These are phyloP conservation scores for Jacana jacana DNA, from an alignment of 2,113 vertebrate genomes.

Conservation along the genomic window DNA sequence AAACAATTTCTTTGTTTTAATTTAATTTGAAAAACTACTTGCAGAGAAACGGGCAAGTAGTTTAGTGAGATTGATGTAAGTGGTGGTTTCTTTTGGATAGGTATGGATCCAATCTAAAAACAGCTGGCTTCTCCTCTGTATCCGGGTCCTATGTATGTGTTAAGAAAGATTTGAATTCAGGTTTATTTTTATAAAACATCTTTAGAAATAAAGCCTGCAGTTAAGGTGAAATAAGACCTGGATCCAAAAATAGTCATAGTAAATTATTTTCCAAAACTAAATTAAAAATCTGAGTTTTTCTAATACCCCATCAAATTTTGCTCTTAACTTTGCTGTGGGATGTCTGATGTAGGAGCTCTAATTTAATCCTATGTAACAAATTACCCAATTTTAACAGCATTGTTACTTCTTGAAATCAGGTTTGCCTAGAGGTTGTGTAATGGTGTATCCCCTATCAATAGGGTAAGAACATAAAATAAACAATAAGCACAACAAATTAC, in stretches of 20 bases:
- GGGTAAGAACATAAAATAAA: neutral
- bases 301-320: neutral
- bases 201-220: neutral
- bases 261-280: neutral
- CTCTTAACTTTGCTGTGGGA: neutral
- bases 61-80: slow-evolving; percentile 14
- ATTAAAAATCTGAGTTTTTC: neutral
- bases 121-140: neutral
- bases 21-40: slow-evolving; percentile 30
- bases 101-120: neutral
- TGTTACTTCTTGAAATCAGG: neutral
- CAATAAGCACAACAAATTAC: neutral
- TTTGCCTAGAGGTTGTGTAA: neutral
- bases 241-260: neutral
- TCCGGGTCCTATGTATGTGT: neutral
- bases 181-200: neutral
- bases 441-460: neutral
- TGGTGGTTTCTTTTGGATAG: neutral
- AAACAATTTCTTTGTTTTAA: slow-evolving; percentile 22
- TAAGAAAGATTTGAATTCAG: neutral
- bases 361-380: neutral
- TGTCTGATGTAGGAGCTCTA: neutral
- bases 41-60: neutral
- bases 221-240: neutral
- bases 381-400: neutral